Evolutionary conservation across 2,888 invertebrate species (phyloP), one percentile per base, ranked within the genome.

Genomic region (Nyleta sp.): DNA sequence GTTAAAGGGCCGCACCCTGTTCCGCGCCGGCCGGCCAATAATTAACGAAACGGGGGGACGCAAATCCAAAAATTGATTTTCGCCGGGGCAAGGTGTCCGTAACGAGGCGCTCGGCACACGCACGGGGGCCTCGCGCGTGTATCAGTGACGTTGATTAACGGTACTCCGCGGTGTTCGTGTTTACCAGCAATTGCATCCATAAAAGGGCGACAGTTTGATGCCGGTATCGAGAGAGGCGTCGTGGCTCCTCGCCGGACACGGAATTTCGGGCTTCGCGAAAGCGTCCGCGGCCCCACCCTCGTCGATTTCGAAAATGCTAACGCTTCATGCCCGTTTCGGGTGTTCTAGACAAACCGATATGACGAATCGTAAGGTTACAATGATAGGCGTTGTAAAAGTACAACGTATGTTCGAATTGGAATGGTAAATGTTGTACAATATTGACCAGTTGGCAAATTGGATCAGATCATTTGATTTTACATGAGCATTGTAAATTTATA

Each of bases 181-280:
- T 72, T 68, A 65, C 68, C 67, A 65, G 71, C 78, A 73, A 73
- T 78, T 78, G 73, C 73, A 64, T 62, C 78, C 78, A 78, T 78
- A 74, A 74, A 78, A 78, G 78, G 78, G 60, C 73, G 72, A 67
- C 60, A 72, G 67, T 55, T 72, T 42, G 71, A 46, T 62, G 67
- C 60, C 62, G 52, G 67, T 38, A 48, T 35, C 65, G 60, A 38
- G 40, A 55, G 46, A 48, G 55, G 48, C 44, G 33, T 22, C 11
- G n/a, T 20, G 6, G n/a, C n/a, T n/a, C n/a, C n/a, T n/a, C 28
- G 35, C 24, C 0, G 24, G 40, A 40, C 59, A 7, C 28, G 15
- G 2, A 46, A 64, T 48, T 64, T 55, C 40, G 53, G 53, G 28
- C 35, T 10, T 72, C 33, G 53, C 46, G 55, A 35, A 18, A 24